A percentile compares a stretch with the other conserved stretches of the same genome.
phyloP scores from a whole-genome alignment of 2,797 vertebrate genomes.

The Sebastiscus tertius region DNA sequence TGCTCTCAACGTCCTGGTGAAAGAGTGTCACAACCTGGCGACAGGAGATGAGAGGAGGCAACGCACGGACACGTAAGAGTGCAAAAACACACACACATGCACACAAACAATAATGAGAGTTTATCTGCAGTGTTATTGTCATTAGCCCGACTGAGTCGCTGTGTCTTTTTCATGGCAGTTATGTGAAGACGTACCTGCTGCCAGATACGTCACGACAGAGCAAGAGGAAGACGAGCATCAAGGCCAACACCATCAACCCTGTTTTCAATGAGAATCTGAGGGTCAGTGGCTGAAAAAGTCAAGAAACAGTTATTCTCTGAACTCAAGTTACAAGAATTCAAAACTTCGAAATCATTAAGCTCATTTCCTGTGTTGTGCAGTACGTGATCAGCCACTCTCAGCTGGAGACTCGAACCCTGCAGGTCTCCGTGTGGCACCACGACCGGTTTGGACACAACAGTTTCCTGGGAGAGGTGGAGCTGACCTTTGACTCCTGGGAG shows the following conservation, averaged over 20 bases:
- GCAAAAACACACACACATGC: background rate
- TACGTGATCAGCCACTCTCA: constrained; percentile 97
- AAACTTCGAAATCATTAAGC: background rate
- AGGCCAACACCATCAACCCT: constrained; percentile 91
- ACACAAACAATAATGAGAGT: background rate
- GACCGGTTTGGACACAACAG: constrained; percentile 95
- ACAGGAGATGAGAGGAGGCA: constrained; percentile 93
- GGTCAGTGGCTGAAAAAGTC: constrained; percentile 77
- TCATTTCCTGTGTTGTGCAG: constrained; percentile 71
- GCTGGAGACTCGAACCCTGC: constrained; percentile 93
- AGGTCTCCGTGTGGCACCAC: constrained; percentile 97
- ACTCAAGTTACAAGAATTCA: background rate
- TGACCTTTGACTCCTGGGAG: constrained; percentile 96
- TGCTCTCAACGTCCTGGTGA: constrained; percentile 92
- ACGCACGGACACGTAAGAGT: constrained; percentile 93
- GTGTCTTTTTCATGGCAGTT: constrained; percentile 80
- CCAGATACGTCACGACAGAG: constrained; percentile 95
- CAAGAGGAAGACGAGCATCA: constrained; percentile 97
- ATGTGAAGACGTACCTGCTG: constrained; percentile 96
- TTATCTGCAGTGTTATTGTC: background rate
- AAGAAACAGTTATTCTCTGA: background rate
- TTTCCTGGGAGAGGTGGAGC: constrained; percentile 96
- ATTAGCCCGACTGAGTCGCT: background rate
- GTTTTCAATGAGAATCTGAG: constrained; percentile 94
- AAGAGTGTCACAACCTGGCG: constrained; percentile 94